Base-by-base conservation (phyloP, 1,140 invertebrate species). In the Ips typographus region DNA sequence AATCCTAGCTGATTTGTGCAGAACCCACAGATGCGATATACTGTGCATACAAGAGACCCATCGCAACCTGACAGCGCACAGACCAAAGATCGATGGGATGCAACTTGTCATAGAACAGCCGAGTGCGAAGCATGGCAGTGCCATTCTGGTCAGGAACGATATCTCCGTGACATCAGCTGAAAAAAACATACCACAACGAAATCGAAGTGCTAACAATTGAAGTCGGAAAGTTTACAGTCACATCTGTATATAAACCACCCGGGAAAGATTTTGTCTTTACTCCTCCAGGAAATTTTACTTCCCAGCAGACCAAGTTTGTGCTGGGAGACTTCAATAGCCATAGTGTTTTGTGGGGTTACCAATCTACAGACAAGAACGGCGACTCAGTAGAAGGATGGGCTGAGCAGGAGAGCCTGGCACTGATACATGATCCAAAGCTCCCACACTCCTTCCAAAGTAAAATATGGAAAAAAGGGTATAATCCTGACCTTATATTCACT, bases 381-480 rank as follows among this genome's bases (percentile, higher is more conserved):
- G 56, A 58, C 22, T 22, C 40, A 40, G 56, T 58, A 3, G 56
- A 58, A 58, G 36, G 8, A 40, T 58, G 22, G 38, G 38, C 56
- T 4, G 56, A 58, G 40, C 56, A 58, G 4, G 40, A 5, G 5
- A 58, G 40, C 22, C 39, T 58, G 5, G 22, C 36, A 39, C 38
- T 58, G 3, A 6, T 58, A 22, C 56, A 38, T 40, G 56, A 58
- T 39, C 56, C 56, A 3, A 58, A 58, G 38, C 56, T 39, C 22
- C 56, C 56, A 6, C 22, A 36, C 38, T 58, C 36, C 22, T 58
- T 58, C 38, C 22, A 58, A 38, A 40, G 56, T 5, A 39, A 38
- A 58, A 58, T 39, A 8, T 38, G 56, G 39, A 58, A 58, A 22
- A 58, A 58, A 58, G 56, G 22, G 4, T 58, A 58, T 5, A 58